These are phyloP conservation scores for Parelbella ahira DNA, from an alignment of 2,888 invertebrate species.

Conservation along the genomic window DNA sequence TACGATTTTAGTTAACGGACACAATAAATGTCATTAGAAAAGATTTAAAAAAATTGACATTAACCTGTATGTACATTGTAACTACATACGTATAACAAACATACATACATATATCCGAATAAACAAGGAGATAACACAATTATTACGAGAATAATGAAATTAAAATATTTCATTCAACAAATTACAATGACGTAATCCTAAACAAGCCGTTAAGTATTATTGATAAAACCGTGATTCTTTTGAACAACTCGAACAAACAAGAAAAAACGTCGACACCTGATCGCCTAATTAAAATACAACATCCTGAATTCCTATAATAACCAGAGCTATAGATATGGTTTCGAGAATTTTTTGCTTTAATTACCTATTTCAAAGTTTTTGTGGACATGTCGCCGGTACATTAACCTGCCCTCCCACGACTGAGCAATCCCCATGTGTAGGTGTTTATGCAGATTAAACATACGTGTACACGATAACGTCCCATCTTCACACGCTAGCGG, in stretches of 20 bases:
- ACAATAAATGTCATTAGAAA: no score
- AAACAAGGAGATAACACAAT: no score
- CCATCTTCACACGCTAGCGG: background rate
- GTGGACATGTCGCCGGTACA: background rate
- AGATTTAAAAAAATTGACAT: no score
- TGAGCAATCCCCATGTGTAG: constrained; percentile 1
- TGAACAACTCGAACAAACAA: constrained; percentile 1
- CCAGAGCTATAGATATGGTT: background rate
- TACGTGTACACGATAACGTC: background rate
- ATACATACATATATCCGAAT: no score
- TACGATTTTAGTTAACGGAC: no score
- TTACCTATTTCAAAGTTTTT: constrained; percentile 1
- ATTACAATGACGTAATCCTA: constrained; percentile 5
- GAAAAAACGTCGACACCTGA: background rate
- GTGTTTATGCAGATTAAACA: background rate
- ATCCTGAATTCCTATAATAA: constrained; percentile 8
- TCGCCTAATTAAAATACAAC: constrained; percentile 7
- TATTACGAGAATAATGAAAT: no score
- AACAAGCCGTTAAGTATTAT: background rate
- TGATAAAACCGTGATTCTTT: background rate
- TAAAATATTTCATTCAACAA: no score
- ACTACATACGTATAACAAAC: no score
- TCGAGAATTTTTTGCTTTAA: background rate
- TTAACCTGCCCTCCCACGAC: constrained; percentile 30
- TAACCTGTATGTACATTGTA: no score